Evolutionary conservation across 2,797 vertebrate genomes (phyloP).

Genomic region (Alfaro cultratus): DNA sequence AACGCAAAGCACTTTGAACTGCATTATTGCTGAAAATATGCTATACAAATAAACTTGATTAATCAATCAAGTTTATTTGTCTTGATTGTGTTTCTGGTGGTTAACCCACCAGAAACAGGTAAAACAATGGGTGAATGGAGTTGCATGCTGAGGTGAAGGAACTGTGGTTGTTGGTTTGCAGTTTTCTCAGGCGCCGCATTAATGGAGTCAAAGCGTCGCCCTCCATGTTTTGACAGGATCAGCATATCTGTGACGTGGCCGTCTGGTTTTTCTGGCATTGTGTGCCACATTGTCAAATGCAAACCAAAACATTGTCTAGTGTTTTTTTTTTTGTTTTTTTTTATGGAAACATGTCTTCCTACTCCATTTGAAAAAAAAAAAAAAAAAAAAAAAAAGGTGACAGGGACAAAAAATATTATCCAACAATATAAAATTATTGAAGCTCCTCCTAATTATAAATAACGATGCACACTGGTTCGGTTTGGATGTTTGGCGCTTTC

Average conservation of each 20-base stretch:
- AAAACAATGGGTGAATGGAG: no score
- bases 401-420: neutral
- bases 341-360: neutral
- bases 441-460: slow-evolving; percentile 31
- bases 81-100: no score
- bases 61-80: no score
- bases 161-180: no score
- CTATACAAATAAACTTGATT: no score
- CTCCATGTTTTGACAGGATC: neutral
- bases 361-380: neutral
- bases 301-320: neutral
- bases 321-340: neutral
- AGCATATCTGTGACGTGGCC: neutral
- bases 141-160: no score
- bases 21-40: no score
- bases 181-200: no score
- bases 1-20: no score
- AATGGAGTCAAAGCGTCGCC: neutral
- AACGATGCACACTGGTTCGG: slow-evolving; percentile 14
- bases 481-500: slow-evolving; percentile 28
- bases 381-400: neutral
- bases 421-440: slow-evolving; percentile 19
- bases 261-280: neutral
- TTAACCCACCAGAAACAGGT: no score
- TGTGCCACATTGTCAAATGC: neutral